Conservation (phyloP, 2,888 invertebrate genomes). For the Trissolcus japonicus region DNA sequence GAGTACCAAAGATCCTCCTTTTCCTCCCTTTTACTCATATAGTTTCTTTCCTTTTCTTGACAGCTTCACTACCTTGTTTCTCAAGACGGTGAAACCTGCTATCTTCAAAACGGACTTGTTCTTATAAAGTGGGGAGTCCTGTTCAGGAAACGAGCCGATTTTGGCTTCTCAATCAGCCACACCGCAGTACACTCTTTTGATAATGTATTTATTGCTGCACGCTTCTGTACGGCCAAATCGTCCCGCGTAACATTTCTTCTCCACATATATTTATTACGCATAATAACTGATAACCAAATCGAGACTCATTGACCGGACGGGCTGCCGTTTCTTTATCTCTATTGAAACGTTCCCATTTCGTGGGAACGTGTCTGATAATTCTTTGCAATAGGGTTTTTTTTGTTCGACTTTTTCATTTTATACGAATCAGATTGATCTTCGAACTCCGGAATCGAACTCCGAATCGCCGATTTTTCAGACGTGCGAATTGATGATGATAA, state of each 20-base stretch:
- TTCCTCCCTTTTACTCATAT: slow-evolving; percentile 45
- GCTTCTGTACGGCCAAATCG: slow-evolving; percentile 27
- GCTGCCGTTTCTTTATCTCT: slow-evolving; percentile 14
- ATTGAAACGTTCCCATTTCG: slow-evolving; percentile 15
- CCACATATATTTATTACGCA: slow-evolving; percentile 17
- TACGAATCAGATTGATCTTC: neutral
- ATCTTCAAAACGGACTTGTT: slow-evolving; percentile 65
- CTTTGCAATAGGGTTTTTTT: slow-evolving; percentile 9
- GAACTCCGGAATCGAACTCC: slow-evolving; percentile 18
- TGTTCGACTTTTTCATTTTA: slow-evolving; percentile 9
- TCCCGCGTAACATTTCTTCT: slow-evolving; percentile 26
- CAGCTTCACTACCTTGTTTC: slow-evolving; percentile 68
- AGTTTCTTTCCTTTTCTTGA: slow-evolving; percentile 67
- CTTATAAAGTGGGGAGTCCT: slow-evolving; percentile 67
- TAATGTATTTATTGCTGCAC: slow-evolving; percentile 50
- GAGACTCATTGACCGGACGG: slow-evolving; percentile 3
- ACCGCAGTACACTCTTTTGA: slow-evolving; percentile 47
- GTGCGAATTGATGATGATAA: slow-evolving; percentile 54
- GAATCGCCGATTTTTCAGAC: slow-evolving; percentile 44
- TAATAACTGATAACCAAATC: slow-evolving; percentile 28
- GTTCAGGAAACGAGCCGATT: slow-evolving; percentile 68
- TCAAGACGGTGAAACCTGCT: slow-evolving; percentile 62
- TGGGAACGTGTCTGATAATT: slow-evolving; percentile 35
- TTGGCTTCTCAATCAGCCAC: slow-evolving; percentile 64
- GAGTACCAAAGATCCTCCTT: slow-evolving; percentile 62